A percentile compares a stretch with the other conserved stretches of the same genome.
Conservation (phyloP, 2,113 vertebrate species). For the Hassar affinis region DNA sequence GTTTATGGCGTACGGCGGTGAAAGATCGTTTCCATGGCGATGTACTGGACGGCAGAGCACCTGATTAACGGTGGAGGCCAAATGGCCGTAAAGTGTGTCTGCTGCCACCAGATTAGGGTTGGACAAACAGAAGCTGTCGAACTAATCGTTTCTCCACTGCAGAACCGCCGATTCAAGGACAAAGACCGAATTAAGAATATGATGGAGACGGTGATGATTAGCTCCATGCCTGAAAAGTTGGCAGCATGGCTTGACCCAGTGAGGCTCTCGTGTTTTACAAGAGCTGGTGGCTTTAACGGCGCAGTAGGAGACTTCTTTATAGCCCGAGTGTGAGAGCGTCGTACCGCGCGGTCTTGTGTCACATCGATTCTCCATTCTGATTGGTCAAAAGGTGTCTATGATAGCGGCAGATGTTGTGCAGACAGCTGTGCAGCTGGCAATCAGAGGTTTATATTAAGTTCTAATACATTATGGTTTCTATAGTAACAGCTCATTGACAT, state of each 20-base stretch:
- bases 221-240: not conserved
- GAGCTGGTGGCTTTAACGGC: not conserved
- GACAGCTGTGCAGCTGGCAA: not conserved
- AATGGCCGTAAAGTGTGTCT: conserved; percentile 77
- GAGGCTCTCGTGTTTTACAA: too few relatives aligned
- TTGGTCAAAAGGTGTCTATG: not conserved
- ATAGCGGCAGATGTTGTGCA: not conserved
- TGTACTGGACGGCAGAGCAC: conserved; percentile 67
- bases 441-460: not conserved
- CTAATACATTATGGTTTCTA: not conserved
- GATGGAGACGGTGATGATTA: not conserved
- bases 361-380: not conserved
- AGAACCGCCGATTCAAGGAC: conserved; percentile 42
- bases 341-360: not conserved
- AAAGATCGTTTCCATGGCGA: conserved; percentile 74
- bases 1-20: conserved; percentile 70
- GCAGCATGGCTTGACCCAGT: too few relatives aligned
- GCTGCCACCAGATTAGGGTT: conserved; percentile 73
- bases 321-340: not conserved
- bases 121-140: conserved; percentile 68
- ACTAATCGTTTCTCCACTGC: conserved; percentile 53
- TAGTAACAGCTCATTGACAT: too few relatives aligned
- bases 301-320: conserved; percentile 9
- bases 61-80: conserved; percentile 73
- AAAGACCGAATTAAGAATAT: not conserved